Evolutionary conservation across 2,888 invertebrate genomes (phyloP), one percentile per base, ranked within the genome.

Genomic region (Rhagonycha lutea): DNA sequence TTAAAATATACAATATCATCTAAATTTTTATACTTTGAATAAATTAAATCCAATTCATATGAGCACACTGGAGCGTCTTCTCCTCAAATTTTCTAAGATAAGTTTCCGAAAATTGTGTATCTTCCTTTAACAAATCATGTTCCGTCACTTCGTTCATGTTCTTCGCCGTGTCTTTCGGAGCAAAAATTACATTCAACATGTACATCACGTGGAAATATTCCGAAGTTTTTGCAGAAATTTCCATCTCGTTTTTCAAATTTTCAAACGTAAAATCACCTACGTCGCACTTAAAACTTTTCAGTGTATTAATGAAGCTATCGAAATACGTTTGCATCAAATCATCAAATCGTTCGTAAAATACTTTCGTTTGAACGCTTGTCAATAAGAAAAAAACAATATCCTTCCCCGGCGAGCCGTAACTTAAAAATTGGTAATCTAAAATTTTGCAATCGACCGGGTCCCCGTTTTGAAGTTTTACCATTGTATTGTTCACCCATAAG

Each of bases 401-500:
- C 26, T 88, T 87, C 0, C 87, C 83, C 1, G 90, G 86, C 10
- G 89, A 90, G 8, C 88, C 87, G 72, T 89, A 89, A 14, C 88
- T 83, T 3, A 89, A 87, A 61, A 89, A 86, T 84, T 92, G 92
- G 80, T 91, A 92, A 81, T 92, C 92, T 0, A 92, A 85, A 71
- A 92, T 85, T 77, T 88, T 88, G 2, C 83, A 84, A n/a, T 71
- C 71, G 5, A 81, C 73, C 0, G 89, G 86, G 1, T 76, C 80
- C n/a, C 18, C n/a, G 23, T 79, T 73, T 63, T 81, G 78, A 67
- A 87, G 87, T 80, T 88, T 88, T n/a, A 91, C 84, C 88, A 92
- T 88, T 7, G 91, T 86, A 79, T 92, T 92, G 81, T 91, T 92
- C 11, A 89, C 89, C 92, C 91, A 92, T 69, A 90, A 86, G 82